These are phyloP conservation scores for Turdus rufiventris DNA, from an alignment of 2,113 vertebrate genomes.

Conservation along the genomic window DNA sequence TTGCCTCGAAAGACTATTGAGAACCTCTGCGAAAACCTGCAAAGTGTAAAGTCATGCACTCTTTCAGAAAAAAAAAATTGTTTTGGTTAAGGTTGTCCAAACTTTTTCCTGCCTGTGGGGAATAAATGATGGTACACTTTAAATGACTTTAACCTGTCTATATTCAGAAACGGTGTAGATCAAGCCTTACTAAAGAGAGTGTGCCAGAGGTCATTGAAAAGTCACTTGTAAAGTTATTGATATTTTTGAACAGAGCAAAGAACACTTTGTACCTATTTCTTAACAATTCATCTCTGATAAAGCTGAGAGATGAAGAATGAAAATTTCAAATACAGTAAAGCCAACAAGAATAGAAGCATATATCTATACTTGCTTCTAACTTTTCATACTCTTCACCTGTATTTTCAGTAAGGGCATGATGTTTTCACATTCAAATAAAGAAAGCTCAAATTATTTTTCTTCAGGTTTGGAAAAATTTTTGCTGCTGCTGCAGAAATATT, in stretches of 20 bases:
- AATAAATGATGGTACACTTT: background rate
- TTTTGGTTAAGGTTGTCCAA: background rate
- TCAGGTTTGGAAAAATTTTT: background rate
- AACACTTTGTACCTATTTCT: background rate
- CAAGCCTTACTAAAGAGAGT: background rate
- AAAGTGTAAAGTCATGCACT: background rate
- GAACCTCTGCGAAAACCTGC: background rate
- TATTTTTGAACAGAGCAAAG: background rate
- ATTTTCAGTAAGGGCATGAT: background rate
- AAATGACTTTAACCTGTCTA: background rate
- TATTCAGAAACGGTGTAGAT: background rate
- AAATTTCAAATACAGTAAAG: background rate
- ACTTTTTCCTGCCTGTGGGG: background rate
- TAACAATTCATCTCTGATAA: background rate
- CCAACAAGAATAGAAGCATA: background rate
- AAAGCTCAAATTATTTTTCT: background rate
- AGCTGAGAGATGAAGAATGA: background rate
- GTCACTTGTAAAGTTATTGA: background rate
- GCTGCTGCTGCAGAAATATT: background rate
- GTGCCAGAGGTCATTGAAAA: background rate
- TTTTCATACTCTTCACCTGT: background rate
- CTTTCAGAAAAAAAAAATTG: background rate
- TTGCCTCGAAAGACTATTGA: background rate
- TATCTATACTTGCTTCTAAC: background rate
- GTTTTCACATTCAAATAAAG: background rate